Conservation (phyloP, 2,888 invertebrate genomes). For the Acrocyrtus sp. region DNA sequence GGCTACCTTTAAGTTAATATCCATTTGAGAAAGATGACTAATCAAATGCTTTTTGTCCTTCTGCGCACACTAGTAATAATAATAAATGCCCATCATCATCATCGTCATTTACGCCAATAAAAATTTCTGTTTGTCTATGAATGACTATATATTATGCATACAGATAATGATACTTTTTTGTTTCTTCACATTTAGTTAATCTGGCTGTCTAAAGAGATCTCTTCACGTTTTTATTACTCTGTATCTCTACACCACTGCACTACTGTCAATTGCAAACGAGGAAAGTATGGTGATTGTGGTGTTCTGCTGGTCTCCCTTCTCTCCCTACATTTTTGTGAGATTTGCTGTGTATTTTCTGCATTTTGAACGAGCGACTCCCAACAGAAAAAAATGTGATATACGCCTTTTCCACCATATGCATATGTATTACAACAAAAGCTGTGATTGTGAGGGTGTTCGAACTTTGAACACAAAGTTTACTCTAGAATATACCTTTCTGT, state of each 20-base stretch:
- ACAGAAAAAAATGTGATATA: slow-evolving; percentile 1
- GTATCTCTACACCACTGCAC: not conserved
- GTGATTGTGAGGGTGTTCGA: too few species aligned
- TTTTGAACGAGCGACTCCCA: not conserved
- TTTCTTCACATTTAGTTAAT: not conserved
- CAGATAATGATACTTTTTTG: too few species aligned
- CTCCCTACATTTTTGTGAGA: not conserved
- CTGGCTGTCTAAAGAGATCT: not conserved
- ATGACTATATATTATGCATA: not conserved
- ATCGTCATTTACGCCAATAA: not conserved
- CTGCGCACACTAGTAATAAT: not conserved
- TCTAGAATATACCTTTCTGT: not conserved
- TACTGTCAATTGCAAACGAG: not conserved
- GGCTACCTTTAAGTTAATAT: not conserved
- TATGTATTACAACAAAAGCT: too few species aligned
- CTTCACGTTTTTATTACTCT: not conserved
- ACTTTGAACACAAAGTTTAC: not conserved
- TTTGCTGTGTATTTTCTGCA: not conserved
- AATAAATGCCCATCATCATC: not conserved
- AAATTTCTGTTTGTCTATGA: not conserved
- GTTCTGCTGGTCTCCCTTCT: not conserved
- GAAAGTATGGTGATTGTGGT: not conserved
- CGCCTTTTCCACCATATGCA: not conserved
- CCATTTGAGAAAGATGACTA: not conserved
- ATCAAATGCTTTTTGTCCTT: not conserved